Base-by-base conservation (phyloP, 1,140 invertebrate genomes). In the Drosophila nigrodunni region DNA sequence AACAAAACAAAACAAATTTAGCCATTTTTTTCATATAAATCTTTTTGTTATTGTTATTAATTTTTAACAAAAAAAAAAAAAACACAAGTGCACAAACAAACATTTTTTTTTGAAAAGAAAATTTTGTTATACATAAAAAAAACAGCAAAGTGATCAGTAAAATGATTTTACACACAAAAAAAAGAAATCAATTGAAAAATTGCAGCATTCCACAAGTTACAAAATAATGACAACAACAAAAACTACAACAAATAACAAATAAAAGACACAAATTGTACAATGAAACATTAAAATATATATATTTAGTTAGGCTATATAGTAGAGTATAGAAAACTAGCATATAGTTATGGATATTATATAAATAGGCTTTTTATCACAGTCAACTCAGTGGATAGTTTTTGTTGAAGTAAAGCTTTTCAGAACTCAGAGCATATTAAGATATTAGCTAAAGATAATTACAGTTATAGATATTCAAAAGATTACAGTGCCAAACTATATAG, bases 11-110 rank as follows among this genome's bases (percentile, higher is more conserved):
- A 55, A 82, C 65, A 69, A 80, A 74, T 82, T 70, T 72, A 89
- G 85, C 85, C 85, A 89, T 89, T 89, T 89, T 80, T 85, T 80
- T 89, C 66, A 79, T 74, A 65, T 80, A 80, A 83, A 72, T 78
- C 77, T 77, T 82, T 83, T 88, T 88, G 80, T 88, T 89, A 90
- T 90, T 90, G 86, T 90, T 90, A 90, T 90, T 86, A 86, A 87
- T 90, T 90, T 66, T 90, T 90, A 90, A 75, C 43, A 74, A 68
- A 73, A 68, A 55, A 21, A 64, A 54, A 41, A 67, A 67, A 76
- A 72, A 67, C 61, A 74, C 71, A 72, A 74, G 66, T 75, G 66
- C 68, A 65, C 46, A 65, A 75, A 18, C 55, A 71, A 64, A 70
- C 58, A 58, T 61, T 46, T 74, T 41, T 72, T 57, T 83, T 77